Evolutionary conservation across 2,888 invertebrate species (phyloP), one percentile per base, ranked within the genome.

Genomic region (Liposcelis brunnea): DNA sequence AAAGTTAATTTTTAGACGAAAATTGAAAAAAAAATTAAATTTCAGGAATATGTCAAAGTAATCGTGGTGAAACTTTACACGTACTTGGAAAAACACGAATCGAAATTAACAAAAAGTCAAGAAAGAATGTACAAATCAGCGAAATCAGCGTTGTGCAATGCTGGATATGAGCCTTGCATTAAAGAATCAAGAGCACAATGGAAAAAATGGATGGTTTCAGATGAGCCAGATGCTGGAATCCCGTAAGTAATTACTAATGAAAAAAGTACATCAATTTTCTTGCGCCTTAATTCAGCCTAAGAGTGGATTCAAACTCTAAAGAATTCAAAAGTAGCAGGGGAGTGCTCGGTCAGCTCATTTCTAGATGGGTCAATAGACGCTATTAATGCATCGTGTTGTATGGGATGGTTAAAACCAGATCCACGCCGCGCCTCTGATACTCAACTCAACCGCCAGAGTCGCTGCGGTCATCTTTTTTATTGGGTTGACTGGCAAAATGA

Each of bases 111-210:
- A 12, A n/a, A 16, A 40, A 21, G 16, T n/a, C 19, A 40, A 18
- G 40, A 40, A 11, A 14, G 40, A 21, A 40, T 40, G 40, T n/a
- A 19, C 19, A 40, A n/a, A 12, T 19, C 12, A 16, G 19, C 18
- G 19, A 14, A 21, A 40, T 14, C 40, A 5, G 19, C 19, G 63
- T 67, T 84, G 31, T 83, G 83, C 55, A 71, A 74, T 44, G 77
- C 80, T 31, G 84, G 83, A 0, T 83, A 82, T 61, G 70, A 71
- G 48, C 80, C 82, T 0, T 89, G 87, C 57, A 71, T 87, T 34
- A 67, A 72, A 51, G 80, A 81, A 55, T 82, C 86, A 0, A 77
- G 79, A 55, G 67, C 69, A 2, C 76, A 77, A 32, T 89, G 71
- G 59, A 69, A 69, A 45, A 71, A 75, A 53, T 87, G 87, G 86